phyloP scores from a whole-genome alignment of 2,113 vertebrate genomes.

The Mohoua ochrocephala region DNA sequence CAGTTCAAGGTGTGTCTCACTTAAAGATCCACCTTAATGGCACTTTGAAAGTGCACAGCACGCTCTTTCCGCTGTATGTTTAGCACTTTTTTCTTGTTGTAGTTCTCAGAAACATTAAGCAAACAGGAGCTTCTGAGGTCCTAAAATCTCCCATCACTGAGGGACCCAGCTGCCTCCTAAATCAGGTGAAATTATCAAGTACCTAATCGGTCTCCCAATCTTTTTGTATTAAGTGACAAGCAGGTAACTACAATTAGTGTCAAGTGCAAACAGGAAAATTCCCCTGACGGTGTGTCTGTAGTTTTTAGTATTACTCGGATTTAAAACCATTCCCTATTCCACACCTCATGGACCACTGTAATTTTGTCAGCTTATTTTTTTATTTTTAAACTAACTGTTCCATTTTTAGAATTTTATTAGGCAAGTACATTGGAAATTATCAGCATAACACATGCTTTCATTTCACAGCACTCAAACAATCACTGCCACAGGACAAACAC shows the following conservation, averaged over 20 bases:
- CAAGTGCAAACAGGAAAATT: not conserved
- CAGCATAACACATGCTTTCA: not conserved
- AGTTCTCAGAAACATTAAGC: not conserved
- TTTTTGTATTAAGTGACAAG: not conserved
- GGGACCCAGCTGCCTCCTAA: not conserved
- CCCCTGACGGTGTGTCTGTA: not conserved
- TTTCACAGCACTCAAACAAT: not conserved
- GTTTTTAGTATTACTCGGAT: not conserved
- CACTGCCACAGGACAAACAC: not conserved
- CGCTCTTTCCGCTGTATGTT: not conserved
- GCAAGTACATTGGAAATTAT: not conserved
- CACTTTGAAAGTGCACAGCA: not conserved
- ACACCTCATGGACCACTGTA: not conserved
- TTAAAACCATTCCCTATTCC: not conserved
- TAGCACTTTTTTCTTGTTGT: not conserved
- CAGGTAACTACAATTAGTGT: not conserved
- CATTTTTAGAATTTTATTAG: not conserved
- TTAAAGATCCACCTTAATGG: not conserved
- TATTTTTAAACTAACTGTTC: not conserved
- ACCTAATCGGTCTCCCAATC: not conserved
- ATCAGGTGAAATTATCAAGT: not conserved
- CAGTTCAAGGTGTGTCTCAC: not conserved
- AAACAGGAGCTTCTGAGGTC: not conserved
- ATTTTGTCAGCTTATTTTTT: not conserved
- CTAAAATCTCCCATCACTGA: not conserved